Conservation (phyloP, 2,113 vertebrate genomes). For the Cyprinodon variegatus region DNA sequence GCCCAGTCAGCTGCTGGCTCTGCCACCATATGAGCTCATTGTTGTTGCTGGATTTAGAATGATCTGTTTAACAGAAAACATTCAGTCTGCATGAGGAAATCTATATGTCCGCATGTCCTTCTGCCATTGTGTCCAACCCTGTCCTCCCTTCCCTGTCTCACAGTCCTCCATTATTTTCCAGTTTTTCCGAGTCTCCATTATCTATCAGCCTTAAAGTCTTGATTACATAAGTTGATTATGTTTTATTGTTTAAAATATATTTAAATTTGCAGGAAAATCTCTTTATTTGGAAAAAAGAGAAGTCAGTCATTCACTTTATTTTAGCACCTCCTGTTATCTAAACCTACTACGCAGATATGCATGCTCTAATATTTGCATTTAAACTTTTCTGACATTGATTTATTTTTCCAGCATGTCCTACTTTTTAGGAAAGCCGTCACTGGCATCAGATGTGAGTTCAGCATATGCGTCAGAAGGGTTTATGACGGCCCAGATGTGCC, state of each 20-base stretch:
- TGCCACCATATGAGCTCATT: background rate
- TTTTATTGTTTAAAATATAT: no score
- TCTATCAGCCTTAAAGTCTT: no score
- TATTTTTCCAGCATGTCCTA: background rate
- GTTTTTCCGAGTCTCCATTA: no score
- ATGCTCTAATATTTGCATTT: background rate
- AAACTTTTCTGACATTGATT: slow-evolving; percentile 5
- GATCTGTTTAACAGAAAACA: slow-evolving; percentile 1
- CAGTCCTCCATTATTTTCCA: no score
- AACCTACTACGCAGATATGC: background rate
- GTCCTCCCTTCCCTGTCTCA: no score
- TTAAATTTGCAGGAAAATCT: background rate
- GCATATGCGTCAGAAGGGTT: slow-evolving; percentile 5
- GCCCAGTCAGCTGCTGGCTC: background rate
- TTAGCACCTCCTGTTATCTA: background rate
- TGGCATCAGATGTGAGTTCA: background rate
- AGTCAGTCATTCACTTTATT: background rate
- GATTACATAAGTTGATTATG: no score
- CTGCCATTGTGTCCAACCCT: no score
- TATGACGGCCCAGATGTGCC: slow-evolving; percentile 5
- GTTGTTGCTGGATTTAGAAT: background rate
- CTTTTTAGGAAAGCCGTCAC: slow-evolving; percentile 6
- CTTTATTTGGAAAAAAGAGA: background rate
- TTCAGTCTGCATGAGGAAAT: background rate
- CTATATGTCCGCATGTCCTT: no score